These are phyloP conservation scores for Tyria jacobaeae DNA, from an alignment of 2,888 invertebrate species.

Conservation along the genomic window DNA sequence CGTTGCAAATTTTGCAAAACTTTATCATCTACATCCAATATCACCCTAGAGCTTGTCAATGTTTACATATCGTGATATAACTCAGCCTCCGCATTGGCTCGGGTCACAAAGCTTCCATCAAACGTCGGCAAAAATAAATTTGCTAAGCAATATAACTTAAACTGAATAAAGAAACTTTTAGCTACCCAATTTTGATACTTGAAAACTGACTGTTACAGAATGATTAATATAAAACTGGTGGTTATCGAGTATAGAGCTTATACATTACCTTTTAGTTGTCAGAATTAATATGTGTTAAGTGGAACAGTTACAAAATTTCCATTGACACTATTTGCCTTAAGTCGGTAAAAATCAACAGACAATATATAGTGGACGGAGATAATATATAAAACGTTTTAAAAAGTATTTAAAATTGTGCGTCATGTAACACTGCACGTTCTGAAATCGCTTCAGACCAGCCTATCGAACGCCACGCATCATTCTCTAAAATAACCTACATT, in stretches of 20 bases:
- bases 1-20: conserved; percentile 66
- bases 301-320: background rate
- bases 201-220: conserved; percentile 37
- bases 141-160: conserved; percentile 23
- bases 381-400: conserved; percentile 68
- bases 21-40: conserved; percentile 53
- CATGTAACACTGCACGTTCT: conserved; percentile 53
- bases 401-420: conserved; percentile 79
- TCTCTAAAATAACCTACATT: conserved; percentile 36
- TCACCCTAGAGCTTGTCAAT: conserved; percentile 40
- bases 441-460: conserved; percentile 39
- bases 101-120: conserved; percentile 37
- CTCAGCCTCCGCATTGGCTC: conserved; percentile 53
- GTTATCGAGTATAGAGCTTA: conserved; percentile 5
- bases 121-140: conserved; percentile 35
- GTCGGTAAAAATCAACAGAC: conserved; percentile 60
- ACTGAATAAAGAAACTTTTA: conserved; percentile 36
- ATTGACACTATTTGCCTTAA: conserved; percentile 48
- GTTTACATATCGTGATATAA: conserved; percentile 28
- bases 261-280: conserved; percentile 35
- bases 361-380: conserved; percentile 80
- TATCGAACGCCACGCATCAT: conserved; percentile 45
- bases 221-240: conserved; percentile 39
- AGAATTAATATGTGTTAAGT: conserved; percentile 28
- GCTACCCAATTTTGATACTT: conserved; percentile 30